Evolutionary conservation across 1,140 invertebrate species (phyloP), one percentile per base, ranked within the genome.

Genomic region (Phymorhynchus buccinoides): DNA sequence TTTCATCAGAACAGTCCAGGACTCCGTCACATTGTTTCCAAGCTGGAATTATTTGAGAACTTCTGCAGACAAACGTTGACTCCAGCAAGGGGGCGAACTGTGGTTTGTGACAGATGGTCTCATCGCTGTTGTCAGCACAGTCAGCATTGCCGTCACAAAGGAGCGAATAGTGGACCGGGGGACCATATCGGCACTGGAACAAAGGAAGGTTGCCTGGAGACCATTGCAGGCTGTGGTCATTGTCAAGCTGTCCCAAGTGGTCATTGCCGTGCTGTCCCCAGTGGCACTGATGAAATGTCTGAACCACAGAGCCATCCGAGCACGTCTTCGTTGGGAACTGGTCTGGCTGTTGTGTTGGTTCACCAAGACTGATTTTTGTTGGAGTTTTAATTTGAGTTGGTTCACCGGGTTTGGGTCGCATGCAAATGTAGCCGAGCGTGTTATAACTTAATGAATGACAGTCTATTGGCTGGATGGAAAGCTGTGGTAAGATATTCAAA

Each of bases 91-190:
- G 32, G 35, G 18, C 27, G 14, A 83, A 79, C 56, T 66, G 39
- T 35, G 86, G 71, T 12, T 42, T 48, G 1, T 75, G 32, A 52
- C 86, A 87, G 16, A 18, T 14, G 0, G 30, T 75, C 41, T 87
- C 86, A 37, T 87, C 86, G 48, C 68, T 78, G 7, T 35, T 30
- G 27, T 84, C 86, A 32, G 44, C 66, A 68, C 86, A 87, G 37
- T 84, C 79, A n/a, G 1, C 16, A 14, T 84, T 68, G 6, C 86
- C 86, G 66, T 87, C 84, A 85, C 86, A 87, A 16, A 87, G 68
- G 14, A 84, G 44, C 1, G 81, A 56, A 32, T 80, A 84, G 41
- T 78, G 56, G 41, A 86, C 22, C 9, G 37, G 12, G 16, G 42
- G 80, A 56, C 48, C 48, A 4, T 35, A 37, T 2, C 75, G 37